A percentile compares a stretch with the other conserved stretches of the same genome.
Evolutionary conservation across 2,888 invertebrate genomes (phyloP).

Genomic region (Conus canariensis): DNA sequence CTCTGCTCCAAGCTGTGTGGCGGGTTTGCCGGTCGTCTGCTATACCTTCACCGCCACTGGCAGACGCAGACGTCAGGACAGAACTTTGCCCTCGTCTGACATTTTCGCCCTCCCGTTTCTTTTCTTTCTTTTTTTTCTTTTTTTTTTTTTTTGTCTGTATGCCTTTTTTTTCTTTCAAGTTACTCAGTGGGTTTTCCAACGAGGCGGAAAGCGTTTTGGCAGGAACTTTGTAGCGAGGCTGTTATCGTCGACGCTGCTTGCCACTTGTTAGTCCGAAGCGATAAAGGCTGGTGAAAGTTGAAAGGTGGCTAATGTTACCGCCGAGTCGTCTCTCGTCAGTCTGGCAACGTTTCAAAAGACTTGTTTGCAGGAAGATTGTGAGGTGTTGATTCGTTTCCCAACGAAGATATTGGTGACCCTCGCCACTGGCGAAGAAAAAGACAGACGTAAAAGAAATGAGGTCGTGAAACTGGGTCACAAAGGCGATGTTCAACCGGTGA

Average conservation of each 20-base stretch:
- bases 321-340: neutral
- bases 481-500: neutral
- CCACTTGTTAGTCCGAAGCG: neutral
- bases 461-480: constrained; percentile 6
- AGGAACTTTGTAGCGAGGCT: neutral
- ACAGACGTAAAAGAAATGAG: neutral
- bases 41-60: neutral
- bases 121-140: neutral
- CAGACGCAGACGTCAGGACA: neutral
- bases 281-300: neutral
- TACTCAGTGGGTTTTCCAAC: neutral
- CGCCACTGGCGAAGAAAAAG: neutral
- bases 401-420: neutral
- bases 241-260: no score
- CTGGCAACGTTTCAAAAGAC: neutral
- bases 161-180: neutral
- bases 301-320: neutral
- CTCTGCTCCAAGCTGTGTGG: neutral
- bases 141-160: neutral
- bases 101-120: neutral
- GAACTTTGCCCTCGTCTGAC: neutral
- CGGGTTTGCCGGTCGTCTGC: neutral
- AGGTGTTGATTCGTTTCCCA: neutral
- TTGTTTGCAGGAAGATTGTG: neutral
- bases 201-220: constrained; percentile 1